Evolutionary conservation across 2,113 vertebrate genomes (phyloP), one percentile per base, ranked within the genome.

Genomic region (Struthio camelus): DNA sequence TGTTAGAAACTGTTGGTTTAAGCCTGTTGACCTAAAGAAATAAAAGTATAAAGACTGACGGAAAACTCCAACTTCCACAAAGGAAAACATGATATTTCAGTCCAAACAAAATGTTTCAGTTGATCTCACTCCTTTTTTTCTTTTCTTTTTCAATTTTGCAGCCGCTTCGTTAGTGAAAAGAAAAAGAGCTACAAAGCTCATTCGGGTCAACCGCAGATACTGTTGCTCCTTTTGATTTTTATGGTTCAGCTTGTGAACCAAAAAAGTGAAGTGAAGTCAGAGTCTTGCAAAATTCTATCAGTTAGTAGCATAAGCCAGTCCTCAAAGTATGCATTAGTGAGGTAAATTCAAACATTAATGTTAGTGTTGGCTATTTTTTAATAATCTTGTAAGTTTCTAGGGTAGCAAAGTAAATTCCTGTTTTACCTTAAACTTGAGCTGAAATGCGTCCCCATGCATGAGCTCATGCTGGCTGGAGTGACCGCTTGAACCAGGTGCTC

Each of bases 91-190:
- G 11, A 7, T 79, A 42, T 54, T 71, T 89, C 17, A 44, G 58
- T 93, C 87, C 81, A 94, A 96, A 70, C 56, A 85, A 96, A 96
- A 96, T 86, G 46, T 72, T 95, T 81, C 61, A 13, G 14, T 76
- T 76, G 51, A 93, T 65, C 25, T 28, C 11, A n/a, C 10, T 81
- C 8, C 2, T 11, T 16, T n/a, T 42, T 44, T 42, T 34, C 8
- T 17, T 27, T 32, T 7, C 30, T 12, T 48, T 28, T 17, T 92
- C 32, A 51, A 1, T 53, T 89, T 92, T 94, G 14, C 1, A 6
- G n/a, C 51, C 75, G 7, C 25, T 84, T 94, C 87, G 13, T 73
- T 65, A 69, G 16, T 40, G 65, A 79, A 84, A 94, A 64, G 5
- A 19, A 79, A 75, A 81, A 46, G 6, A 65, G 17, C 27, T 56